phyloP scores from a whole-genome alignment of 2,888 invertebrate genomes.

The Gymnocheta viridis region DNA sequence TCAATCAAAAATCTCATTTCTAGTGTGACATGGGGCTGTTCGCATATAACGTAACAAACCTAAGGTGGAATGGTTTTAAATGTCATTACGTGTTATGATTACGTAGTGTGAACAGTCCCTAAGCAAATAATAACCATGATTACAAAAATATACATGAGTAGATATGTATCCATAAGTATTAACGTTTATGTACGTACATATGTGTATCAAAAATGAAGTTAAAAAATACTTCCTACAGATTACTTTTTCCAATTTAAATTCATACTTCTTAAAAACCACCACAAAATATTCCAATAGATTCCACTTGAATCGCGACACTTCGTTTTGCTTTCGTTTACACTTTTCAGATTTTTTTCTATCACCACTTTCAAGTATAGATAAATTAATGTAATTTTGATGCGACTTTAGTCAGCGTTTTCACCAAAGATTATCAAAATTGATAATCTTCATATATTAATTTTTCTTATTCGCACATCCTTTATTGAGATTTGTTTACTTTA shows the following conservation, averaged over 20 bases:
- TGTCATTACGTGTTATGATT: no score
- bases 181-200: no score
- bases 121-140: no score
- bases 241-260: constrained; percentile 11
- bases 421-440: not conserved
- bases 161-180: no score
- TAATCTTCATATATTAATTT: not conserved
- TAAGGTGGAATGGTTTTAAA: no score
- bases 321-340: constrained; percentile 31
- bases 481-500: not conserved
- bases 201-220: no score
- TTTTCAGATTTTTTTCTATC: not conserved
- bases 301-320: not conserved
- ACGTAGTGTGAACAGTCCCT: no score
- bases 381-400: not conserved
- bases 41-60: no score
- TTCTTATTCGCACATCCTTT: not conserved
- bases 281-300: not conserved
- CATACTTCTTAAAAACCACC: not conserved
- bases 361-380: constrained; percentile 23
- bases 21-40: no score
- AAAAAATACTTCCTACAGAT: no score
- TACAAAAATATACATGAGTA: no score
- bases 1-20: no score
- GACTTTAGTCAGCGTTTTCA: constrained; percentile 45